Conservation (phyloP, 2,113 vertebrate genomes). For the Apistogramma diplotaenia region DNA sequence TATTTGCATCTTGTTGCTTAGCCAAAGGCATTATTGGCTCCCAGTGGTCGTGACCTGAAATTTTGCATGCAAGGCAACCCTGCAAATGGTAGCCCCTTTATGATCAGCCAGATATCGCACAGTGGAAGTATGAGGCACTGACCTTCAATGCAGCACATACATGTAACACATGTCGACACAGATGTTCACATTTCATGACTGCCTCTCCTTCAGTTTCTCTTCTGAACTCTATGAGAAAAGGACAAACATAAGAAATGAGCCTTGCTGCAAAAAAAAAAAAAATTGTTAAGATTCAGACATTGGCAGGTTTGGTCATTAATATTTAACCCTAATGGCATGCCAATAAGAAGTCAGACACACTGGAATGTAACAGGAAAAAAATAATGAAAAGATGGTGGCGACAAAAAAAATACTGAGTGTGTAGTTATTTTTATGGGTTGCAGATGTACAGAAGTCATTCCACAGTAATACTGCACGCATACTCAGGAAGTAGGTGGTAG, state of each 20-base stretch:
- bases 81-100: constrained; percentile 57
- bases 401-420: background rate
- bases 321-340: background rate
- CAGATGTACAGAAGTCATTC: constrained; percentile 31
- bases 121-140: constrained; percentile 37
- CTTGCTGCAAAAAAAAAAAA: background rate
- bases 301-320: background rate
- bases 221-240: constrained; percentile 29
- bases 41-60: constrained; percentile 69
- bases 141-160: constrained; percentile 53
- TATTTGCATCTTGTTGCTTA: constrained; percentile 80
- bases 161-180: constrained; percentile 38
- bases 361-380: background rate
- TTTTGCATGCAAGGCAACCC: constrained; percentile 75
- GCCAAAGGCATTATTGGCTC: constrained; percentile 72
- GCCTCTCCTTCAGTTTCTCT: constrained; percentile 10
- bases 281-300: background rate
- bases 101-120: constrained; percentile 44
- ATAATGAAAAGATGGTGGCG: background rate
- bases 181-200: constrained; percentile 55
- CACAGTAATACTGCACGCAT: background rate
- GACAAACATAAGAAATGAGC: constrained; percentile 11
- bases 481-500: constrained; percentile 10
- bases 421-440: constrained; percentile 25
- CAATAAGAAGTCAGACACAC: background rate